Base-by-base conservation (phyloP, 2,888 invertebrate species). In the Cryptops parisi region DNA sequence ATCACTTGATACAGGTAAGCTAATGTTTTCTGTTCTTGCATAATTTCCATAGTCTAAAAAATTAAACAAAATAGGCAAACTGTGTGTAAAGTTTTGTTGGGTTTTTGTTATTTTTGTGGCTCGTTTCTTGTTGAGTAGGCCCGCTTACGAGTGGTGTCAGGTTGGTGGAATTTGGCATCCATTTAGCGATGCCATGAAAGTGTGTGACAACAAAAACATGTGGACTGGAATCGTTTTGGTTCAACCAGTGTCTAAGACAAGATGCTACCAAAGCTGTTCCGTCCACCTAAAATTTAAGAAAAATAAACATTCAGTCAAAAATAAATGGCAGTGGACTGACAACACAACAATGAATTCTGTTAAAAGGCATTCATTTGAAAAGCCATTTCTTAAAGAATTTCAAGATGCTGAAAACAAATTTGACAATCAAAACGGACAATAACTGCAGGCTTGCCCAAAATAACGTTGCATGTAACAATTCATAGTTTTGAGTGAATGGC, bases 181-280 rank as follows among this genome's bases (percentile, higher is more conserved):
- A 72, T 49, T 76, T 69, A 38, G 74, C 67, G 27, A 87, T 69
- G 44, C 79, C 74, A 60, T 82, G 77, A 63, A 82, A 82, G 68
- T 90, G 89, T 0, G 90, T 88, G 0, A 84, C 78, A 3, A 83
- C 72, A 48, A 88, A 70, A 1, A 85, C 70, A 63, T 86, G 84
- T 0, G 90, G 89, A 62, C 83, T 82, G 9, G 66, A 58, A 2
- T 65, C 59, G 0, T 65, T 74, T 53, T 75, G 70, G 50, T 74
- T 71, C 45, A 82, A 66, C 68, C 88, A 82, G 61, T 80, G 72
- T 60, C 77, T 76, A 47, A 90, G 66, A 39, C 78, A 76, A 0
- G 84, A 77, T 0, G 78, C 76, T 21, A 89, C 70, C 27, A 93
- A 68, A 0, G 84, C 76, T 39, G 82, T 68, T 0, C 89, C 90